A percentile compares a stretch with the other conserved stretches of the same genome.
Evolutionary conservation across 2,888 invertebrate genomes (phyloP).

Genomic region (Pollenia griseotomentosa): DNA sequence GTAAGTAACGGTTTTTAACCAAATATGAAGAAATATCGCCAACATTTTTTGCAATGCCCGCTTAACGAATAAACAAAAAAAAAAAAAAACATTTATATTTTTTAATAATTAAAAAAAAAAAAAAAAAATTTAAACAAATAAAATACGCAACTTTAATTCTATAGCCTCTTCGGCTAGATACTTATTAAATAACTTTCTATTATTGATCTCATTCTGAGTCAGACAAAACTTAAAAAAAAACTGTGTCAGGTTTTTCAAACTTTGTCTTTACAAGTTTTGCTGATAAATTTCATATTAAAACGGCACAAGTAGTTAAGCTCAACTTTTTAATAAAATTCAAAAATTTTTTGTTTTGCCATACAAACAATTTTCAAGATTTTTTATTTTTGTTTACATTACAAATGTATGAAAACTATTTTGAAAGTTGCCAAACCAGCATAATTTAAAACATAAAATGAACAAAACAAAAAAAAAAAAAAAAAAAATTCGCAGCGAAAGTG

Average conservation of each 20-base stretch:
- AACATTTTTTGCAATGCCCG: too few species aligned
- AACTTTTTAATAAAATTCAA: constrained; percentile 17
- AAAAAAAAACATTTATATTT: too few species aligned
- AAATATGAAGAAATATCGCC: too few species aligned
- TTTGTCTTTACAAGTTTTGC: constrained; percentile 12
- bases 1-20: too few species aligned
- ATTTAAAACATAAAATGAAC: constrained; percentile 12
- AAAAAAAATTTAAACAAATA: not conserved
- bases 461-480: not conserved
- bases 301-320: not conserved
- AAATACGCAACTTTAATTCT: not conserved
- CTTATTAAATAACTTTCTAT: constrained; percentile 30
- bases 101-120: too few species aligned
- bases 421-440: constrained; percentile 67
- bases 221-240: constrained; percentile 4
- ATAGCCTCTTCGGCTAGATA: not conserved
- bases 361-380: constrained; percentile 19
- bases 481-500: constrained; percentile 50
- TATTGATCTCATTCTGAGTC: constrained; percentile 24
- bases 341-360: constrained; percentile 21
- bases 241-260: not conserved
- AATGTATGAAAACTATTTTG: constrained; percentile 39
- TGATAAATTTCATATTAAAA: constrained; percentile 29
- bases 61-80: too few species aligned
- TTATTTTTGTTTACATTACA: not conserved